Conservation (phyloP, 2,113 vertebrate species). For the Lepus timidus region DNA sequence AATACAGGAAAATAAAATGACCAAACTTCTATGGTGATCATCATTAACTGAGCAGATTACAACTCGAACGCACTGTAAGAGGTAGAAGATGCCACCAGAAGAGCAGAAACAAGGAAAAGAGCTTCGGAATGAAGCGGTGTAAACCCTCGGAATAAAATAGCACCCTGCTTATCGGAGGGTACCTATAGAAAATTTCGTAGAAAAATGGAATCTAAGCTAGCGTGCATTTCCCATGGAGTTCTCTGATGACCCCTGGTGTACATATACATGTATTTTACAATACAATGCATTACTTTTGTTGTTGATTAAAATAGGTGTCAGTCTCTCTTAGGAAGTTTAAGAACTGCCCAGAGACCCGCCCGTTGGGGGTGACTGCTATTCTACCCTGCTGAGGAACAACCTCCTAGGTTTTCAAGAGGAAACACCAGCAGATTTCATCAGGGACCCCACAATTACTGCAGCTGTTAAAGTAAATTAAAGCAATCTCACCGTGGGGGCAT, state of each 20-base stretch:
- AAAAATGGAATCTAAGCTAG: no score
- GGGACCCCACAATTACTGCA: constrained; percentile 14
- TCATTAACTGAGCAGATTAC: background rate
- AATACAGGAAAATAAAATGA: constrained; percentile 33
- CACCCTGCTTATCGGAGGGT: background rate
- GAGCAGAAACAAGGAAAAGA: background rate
- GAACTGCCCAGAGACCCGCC: background rate
- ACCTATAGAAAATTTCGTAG: no score
- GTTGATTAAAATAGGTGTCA: background rate
- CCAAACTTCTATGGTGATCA: background rate
- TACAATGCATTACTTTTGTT: background rate
- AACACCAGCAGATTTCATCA: background rate
- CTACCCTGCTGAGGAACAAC: background rate
- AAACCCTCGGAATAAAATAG: background rate
- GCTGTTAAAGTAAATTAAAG: constrained; percentile 2
- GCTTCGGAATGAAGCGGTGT: background rate
- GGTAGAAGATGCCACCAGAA: background rate
- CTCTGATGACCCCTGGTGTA: no score
- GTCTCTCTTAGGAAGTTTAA: constrained; percentile 23
- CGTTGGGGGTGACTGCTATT: background rate
- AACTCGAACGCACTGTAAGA: background rate
- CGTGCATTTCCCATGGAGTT: no score
- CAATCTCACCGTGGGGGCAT: background rate
- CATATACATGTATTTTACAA: background rate
- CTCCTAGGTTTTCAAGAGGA: background rate